Percentiles rank a stretch among this genome's conserved stretches.
Conservation (phyloP, 2,797 vertebrate species). For the Eulemur mongoz region DNA sequence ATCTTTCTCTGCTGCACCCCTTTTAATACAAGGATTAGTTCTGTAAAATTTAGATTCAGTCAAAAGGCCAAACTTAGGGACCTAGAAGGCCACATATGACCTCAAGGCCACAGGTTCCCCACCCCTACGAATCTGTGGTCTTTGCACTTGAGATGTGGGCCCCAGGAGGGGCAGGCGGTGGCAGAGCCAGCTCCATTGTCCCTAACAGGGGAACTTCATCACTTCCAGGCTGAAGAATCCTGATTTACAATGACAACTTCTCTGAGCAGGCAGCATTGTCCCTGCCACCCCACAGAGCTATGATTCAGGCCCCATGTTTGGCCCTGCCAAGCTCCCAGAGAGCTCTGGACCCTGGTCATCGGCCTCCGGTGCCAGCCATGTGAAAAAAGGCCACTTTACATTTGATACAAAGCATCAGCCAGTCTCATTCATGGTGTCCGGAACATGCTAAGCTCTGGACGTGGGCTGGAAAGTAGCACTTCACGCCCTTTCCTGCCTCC, state of each 20-base stretch:
- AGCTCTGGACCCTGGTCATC: slow-evolving; percentile 11
- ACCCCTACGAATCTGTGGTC: not conserved
- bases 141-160: not conserved
- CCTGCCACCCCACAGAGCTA: slow-evolving; percentile 3
- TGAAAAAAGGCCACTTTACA: slow-evolving; percentile 67
- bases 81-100: not conserved
- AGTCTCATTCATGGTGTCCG: not conserved
- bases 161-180: not conserved
- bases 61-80: not conserved
- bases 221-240: not conserved
- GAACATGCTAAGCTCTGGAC: slow-evolving; percentile 44
- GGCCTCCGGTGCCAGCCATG: not conserved
- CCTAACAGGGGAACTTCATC: not conserved
- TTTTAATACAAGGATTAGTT: not conserved
- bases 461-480: slow-evolving; percentile 11
- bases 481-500: slow-evolving; percentile 42
- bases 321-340: slow-evolving; percentile 59
- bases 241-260: not conserved
- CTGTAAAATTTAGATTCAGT: not conserved
- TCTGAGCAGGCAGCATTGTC: not conserved
- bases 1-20: not conserved
- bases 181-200: not conserved
- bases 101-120: not conserved
- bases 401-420: slow-evolving; percentile 44
- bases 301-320: not conserved